phyloP scores from a whole-genome alignment of 53 echinoderm and acorn worm species.

The Luidia sarsii region DNA sequence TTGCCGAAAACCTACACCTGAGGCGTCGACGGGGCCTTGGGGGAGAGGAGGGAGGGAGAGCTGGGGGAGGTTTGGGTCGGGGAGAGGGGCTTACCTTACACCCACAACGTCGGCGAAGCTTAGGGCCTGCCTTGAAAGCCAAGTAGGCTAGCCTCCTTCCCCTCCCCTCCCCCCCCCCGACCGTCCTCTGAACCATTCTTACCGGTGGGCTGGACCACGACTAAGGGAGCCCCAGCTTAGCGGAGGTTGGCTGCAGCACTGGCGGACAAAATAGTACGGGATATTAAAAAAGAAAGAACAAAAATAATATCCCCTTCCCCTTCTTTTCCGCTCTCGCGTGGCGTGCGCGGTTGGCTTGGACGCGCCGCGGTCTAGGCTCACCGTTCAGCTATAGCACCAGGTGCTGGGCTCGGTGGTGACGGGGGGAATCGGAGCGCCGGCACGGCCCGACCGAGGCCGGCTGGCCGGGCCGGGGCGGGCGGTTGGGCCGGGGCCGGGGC shows the following conservation, averaged over 20 bases:
- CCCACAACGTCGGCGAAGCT: background rate
- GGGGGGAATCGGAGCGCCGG: constrained; percentile 19
- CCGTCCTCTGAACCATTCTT: constrained; percentile 41
- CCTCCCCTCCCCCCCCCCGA: too few species aligned
- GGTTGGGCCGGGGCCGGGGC: background rate
- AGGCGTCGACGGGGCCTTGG: background rate
- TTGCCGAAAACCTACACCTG: constrained; percentile 49
- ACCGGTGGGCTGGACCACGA: constrained; percentile 41
- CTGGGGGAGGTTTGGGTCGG: too few species aligned
- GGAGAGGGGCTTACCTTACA: constrained; percentile 23
- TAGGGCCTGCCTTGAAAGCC: constrained; percentile 5
- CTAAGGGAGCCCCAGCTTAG: too few species aligned
- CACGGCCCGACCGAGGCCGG: constrained; percentile 17
- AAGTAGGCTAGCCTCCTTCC: background rate
- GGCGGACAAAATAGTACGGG: too few species aligned
- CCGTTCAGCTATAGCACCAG: too few species aligned
- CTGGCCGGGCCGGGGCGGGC: constrained; percentile 6
- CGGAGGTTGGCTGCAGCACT: background rate
- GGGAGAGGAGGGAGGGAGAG: too few species aligned
- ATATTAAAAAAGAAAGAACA: too few species aligned
- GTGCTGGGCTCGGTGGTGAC: constrained; percentile 8
- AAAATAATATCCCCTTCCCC: too few species aligned
- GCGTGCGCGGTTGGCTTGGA: too few species aligned
- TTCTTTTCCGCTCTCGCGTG: too few species aligned
- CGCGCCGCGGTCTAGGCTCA: too few species aligned